A percentile compares a stretch with the other conserved stretches of the same genome.
Evolutionary conservation across 1,140 invertebrate species (phyloP).

Genomic region (Branchinecta lynchi): DNA sequence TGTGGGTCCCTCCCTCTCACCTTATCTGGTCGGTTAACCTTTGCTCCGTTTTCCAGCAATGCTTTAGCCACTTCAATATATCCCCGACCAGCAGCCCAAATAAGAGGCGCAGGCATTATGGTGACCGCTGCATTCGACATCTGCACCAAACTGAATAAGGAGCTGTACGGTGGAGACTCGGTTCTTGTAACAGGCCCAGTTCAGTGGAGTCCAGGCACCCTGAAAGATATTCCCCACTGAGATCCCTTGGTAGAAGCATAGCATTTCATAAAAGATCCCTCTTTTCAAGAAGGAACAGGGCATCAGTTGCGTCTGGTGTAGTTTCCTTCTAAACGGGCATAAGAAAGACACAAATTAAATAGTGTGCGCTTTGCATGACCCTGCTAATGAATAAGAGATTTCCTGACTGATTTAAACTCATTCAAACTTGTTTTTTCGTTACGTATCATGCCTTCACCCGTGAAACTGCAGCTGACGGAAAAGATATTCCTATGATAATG

Average conservation of each 20-base stretch:
- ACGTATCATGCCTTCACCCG: too few species aligned
- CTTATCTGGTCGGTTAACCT: slow-evolving; percentile 82
- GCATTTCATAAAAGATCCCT: neutral
- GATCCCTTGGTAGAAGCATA: neutral
- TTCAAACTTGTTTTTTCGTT: too few species aligned
- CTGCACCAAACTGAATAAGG: slow-evolving; percentile 72
- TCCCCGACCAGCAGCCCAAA: slow-evolving; percentile 86
- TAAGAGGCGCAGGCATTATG: slow-evolving; percentile 84
- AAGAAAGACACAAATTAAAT: neutral
- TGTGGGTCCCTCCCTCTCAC: slow-evolving; percentile 29
- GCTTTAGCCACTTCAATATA: slow-evolving; percentile 65
- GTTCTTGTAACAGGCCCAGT: slow-evolving; percentile 96
- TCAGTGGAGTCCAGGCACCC: slow-evolving; percentile 90
- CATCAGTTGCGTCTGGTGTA: neutral
- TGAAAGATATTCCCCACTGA: slow-evolving; percentile 31
- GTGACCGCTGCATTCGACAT: slow-evolving; percentile 89
- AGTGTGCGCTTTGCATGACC: neutral
- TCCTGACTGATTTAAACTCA: neutral
- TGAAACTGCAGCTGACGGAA: too few species aligned
- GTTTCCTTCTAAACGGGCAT: neutral
- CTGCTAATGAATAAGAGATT: neutral
- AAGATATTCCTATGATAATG: too few species aligned
- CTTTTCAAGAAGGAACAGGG: neutral
- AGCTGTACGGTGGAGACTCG: slow-evolving; percentile 57
- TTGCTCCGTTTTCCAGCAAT: slow-evolving; percentile 66